Evolutionary conservation across 2,888 invertebrate genomes (phyloP).

Genomic region (Phalangium opilio): DNA sequence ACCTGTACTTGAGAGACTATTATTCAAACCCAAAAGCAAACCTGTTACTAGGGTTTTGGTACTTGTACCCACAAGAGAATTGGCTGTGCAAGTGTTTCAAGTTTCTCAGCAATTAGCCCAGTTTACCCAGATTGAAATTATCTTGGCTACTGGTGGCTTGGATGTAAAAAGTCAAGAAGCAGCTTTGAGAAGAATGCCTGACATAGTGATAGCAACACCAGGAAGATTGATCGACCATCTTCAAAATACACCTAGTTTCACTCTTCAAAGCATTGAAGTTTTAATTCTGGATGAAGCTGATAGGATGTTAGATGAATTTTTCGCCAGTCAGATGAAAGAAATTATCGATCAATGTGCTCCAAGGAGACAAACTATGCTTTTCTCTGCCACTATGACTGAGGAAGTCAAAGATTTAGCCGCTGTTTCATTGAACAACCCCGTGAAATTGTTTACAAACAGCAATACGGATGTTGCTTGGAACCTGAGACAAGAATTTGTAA

Average conservation of each 20-base stretch:
- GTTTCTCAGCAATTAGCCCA: slow-evolving; percentile 81
- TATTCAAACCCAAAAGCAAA: slow-evolving; percentile 61
- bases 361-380: slow-evolving; percentile 86
- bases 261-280: slow-evolving; percentile 74
- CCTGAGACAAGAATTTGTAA: slow-evolving; percentile 87
- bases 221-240: slow-evolving; percentile 95
- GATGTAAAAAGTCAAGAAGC: slow-evolving; percentile 39
- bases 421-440: slow-evolving; percentile 79
- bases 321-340: slow-evolving; percentile 98
- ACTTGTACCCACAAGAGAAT: slow-evolving; percentile 87
- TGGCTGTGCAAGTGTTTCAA: slow-evolving; percentile 94
- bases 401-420: slow-evolving; percentile 85
- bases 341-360: slow-evolving; percentile 81
- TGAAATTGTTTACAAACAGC: slow-evolving; percentile 87
- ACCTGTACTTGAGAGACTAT: slow-evolving; percentile 80
- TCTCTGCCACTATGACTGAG: slow-evolving; percentile 99
- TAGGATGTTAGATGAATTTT: slow-evolving; percentile 94
- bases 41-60: slow-evolving; percentile 69
- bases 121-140: slow-evolving; percentile 61
- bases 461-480: slow-evolving; percentile 92
- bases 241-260: slow-evolving; percentile 82
- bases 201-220: slow-evolving; percentile 95
- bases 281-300: slow-evolving; percentile 63
- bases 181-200: slow-evolving; percentile 62
- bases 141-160: slow-evolving; percentile 46